Percentiles rank a stretch among this genome's conserved stretches.
Evolutionary conservation across 2,888 invertebrate species (phyloP).

Genomic region (Julus scanicus): DNA sequence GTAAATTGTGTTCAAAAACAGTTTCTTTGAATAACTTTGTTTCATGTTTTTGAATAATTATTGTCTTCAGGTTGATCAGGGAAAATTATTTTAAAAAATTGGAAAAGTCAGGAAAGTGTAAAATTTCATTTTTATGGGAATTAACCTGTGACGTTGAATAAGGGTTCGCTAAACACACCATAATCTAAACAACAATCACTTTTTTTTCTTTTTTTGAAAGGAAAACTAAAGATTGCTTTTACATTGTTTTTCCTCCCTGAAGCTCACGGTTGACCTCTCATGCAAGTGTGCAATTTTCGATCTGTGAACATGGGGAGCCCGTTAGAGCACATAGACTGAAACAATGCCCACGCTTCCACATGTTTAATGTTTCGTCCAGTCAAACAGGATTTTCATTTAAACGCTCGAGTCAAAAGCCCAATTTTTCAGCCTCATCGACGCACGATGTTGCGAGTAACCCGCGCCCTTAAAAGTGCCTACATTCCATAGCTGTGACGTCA

Average conservation of each 20-base stretch:
- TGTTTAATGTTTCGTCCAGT: slow-evolving; percentile 22
- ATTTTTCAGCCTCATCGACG: neutral
- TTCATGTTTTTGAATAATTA: no score
- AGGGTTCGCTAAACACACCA: no score
- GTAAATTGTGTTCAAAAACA: no score
- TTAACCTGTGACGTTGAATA: no score
- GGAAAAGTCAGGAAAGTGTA: no score
- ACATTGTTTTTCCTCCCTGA: neutral
- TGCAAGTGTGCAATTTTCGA: neutral
- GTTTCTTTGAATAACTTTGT: no score
- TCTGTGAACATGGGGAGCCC: neutral
- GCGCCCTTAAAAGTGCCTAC: slow-evolving; percentile 4
- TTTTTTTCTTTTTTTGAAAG: no score
- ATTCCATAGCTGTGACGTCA: neutral
- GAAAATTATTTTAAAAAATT: no score
- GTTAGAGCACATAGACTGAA: neutral
- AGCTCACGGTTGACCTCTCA: slow-evolving; percentile 12
- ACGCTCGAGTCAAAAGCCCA: neutral
- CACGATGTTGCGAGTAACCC: neutral
- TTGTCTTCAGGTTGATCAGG: no score
- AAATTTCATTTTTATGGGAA: no score
- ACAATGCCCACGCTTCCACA: slow-evolving; percentile 17
- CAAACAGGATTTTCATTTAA: slow-evolving; percentile 37
- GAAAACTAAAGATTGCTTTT: no score
- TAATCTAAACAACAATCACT: no score